These are phyloP conservation scores for Heliconius congener DNA, from an alignment of 1,140 invertebrate genomes.

Conservation along the genomic window DNA sequence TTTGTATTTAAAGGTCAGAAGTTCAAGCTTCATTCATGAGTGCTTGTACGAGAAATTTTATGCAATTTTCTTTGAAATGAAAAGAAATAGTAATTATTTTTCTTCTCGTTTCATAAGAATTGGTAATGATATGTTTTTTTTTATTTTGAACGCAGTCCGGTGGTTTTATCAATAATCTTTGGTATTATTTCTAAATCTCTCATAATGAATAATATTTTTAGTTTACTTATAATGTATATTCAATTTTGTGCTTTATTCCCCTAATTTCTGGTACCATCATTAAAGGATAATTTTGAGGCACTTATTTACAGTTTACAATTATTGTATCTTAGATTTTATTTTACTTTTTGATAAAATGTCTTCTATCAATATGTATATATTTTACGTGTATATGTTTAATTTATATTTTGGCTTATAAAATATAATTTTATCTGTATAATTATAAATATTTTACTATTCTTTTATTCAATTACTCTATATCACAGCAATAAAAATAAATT, in stretches of 20 bases:
- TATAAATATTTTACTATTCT: neutral
- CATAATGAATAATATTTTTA: too few species aligned
- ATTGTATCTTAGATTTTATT: too few species aligned
- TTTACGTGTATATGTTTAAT: neutral
- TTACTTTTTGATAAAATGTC: too few species aligned
- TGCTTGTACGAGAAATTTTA: slow-evolving; percentile 11
- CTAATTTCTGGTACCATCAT: too few species aligned
- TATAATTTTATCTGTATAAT: neutral
- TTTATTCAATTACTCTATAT: neutral
- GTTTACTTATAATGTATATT: too few species aligned
- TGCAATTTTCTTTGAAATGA: slow-evolving; percentile 5
- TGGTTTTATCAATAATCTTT: neutral
- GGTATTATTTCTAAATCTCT: too few species aligned
- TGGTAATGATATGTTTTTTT: neutral
- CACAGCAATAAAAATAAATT: slow-evolving; percentile 5
- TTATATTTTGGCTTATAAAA: neutral
- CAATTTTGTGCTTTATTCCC: too few species aligned
- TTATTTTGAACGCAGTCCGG: neutral
- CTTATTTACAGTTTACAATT: too few species aligned
- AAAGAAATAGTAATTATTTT: neutral
- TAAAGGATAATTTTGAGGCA: too few species aligned
- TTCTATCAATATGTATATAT: too few species aligned
- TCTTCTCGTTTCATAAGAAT: neutral
- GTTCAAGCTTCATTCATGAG: slow-evolving; percentile 3
- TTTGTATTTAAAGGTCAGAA: slow-evolving; percentile 13